Conservation (phyloP, 2,113 vertebrate species). For the Ancistrus triradiatus region DNA sequence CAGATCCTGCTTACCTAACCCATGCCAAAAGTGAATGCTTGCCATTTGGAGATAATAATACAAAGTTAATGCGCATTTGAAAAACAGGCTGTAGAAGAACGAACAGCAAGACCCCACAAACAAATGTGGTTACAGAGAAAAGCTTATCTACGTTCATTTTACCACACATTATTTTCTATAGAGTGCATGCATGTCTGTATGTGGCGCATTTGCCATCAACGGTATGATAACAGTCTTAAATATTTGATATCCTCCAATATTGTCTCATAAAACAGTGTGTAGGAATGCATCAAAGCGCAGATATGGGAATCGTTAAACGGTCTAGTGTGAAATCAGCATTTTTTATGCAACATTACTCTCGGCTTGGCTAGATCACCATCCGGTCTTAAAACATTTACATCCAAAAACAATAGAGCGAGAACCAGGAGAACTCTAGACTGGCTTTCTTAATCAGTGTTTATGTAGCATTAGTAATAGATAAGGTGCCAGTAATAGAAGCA, state of each 20-base stretch:
- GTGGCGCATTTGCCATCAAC: too few species aligned
- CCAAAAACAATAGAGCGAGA: neutral
- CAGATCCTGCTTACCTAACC: constrained; percentile 43
- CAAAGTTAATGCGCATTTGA: too few species aligned
- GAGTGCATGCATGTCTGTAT: too few species aligned
- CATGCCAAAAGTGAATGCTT: constrained; percentile 40
- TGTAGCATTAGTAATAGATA: neutral
- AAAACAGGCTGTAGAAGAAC: too few species aligned
- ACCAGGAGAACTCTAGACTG: constrained; percentile 6
- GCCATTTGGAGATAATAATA: constrained; percentile 56
- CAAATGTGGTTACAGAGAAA: too few species aligned
- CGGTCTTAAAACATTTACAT: neutral
- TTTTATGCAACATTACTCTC: constrained; percentile 11
- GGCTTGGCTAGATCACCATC: constrained; percentile 6
- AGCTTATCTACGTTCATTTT: too few species aligned
- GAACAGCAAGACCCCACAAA: too few species aligned
- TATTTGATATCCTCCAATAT: neutral
- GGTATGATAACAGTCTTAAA: constrained; percentile 42
- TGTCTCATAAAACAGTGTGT: neutral
- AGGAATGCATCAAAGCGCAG: neutral
- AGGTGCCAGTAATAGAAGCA: constrained; percentile 5
- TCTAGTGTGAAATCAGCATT: constrained; percentile 7
- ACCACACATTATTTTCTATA: too few species aligned
- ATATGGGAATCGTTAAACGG: neutral
- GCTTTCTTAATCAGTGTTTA: neutral